Conservation (phyloP, 2,113 vertebrate genomes). For the Macroglossus sobrinus region DNA sequence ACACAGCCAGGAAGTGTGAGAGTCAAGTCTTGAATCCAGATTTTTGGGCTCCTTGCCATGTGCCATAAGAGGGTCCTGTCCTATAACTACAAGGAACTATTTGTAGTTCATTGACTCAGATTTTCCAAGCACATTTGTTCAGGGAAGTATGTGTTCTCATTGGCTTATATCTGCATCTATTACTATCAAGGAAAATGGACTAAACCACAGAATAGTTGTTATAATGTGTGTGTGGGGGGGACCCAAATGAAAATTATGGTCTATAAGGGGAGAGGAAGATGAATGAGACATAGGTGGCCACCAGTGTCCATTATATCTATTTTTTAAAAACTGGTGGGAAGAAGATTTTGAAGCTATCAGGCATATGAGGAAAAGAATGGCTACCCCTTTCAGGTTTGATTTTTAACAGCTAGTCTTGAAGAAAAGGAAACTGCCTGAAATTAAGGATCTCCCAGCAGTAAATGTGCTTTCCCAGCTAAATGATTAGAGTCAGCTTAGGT, state of each 20-base stretch:
- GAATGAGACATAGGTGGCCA: background rate
- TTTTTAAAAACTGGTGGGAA: background rate
- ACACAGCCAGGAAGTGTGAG: background rate
- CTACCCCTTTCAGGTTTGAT: background rate
- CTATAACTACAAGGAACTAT: background rate
- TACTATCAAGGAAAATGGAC: background rate
- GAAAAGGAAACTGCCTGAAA: background rate
- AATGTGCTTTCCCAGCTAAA: slow-evolving; percentile 5
- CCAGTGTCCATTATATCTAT: background rate
- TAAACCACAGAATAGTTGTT: background rate
- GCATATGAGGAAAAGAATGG: background rate
- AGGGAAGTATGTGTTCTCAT: background rate
- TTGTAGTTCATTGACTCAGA: background rate
- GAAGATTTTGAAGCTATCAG: background rate
- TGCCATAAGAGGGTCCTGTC: background rate
- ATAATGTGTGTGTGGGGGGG: accelerated
- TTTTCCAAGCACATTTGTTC: background rate
- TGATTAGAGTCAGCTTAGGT: background rate
- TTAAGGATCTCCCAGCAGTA: background rate
- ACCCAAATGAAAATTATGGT: background rate
- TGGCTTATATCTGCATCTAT: background rate
- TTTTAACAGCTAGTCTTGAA: background rate
- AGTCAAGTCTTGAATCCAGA: background rate
- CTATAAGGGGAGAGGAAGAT: background rate
- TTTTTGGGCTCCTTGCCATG: background rate